Evolutionary conservation across 2,888 invertebrate genomes (phyloP), one percentile per base, ranked within the genome.

Genomic region (Brachylomia viminalis): DNA sequence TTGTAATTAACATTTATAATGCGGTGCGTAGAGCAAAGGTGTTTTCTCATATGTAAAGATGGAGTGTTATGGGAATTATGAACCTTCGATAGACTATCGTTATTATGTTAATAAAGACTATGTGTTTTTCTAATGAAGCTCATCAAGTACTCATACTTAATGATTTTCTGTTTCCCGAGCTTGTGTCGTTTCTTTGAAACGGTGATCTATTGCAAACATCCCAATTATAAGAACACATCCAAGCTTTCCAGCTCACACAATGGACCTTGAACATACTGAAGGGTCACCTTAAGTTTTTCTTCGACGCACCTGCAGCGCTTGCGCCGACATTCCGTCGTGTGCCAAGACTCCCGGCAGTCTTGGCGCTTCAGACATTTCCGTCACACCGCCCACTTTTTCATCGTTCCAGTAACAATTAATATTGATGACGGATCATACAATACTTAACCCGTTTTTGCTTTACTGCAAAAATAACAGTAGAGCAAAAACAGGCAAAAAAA

Each of bases 291-390:
- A 71, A 59, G 56, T 86, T 84, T 83, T 80, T 77, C 74, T 49
- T 42, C 75, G 81, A 72, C 69, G 84, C 88, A 89, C 82, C 77
- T 85, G 84, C 75, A 56, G 64, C 80, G 77, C 81, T 70, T 68
- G 82, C 90, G 87, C 76, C 81, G 83, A 88, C 93, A 95, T 95
- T 91, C 94, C 92, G 91, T 91, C 94, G 93, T 91, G 93, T 90
- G 93, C 91, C 88, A 62, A 81, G 81, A 89, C 86, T 88, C 82
- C 81, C 80, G 87, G 90, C 84, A 89, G 85, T 88, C 82, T 81
- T 79, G 87, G 90, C 84, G 85, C 85, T 91, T 79, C 79, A 81
- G 78, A 84, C 87, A 86, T 92, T 94, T 94, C 94, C 94, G 92
- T 89, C 90, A 87, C 86, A 86, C 52, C 75, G 82, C 59, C 82